Conservation (phyloP, 2,888 invertebrate species). For the Empis livida region DNA sequence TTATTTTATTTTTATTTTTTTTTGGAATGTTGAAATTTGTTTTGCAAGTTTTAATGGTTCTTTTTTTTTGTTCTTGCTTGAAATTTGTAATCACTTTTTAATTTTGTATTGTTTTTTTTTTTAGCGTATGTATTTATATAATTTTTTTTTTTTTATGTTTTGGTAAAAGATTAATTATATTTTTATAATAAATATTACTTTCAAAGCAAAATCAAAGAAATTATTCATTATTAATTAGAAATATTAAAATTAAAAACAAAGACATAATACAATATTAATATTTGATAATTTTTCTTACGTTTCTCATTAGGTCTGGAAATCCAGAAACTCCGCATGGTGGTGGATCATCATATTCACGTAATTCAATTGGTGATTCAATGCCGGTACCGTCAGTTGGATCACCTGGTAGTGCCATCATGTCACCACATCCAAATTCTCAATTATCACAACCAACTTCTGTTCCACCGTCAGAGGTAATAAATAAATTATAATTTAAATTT, state of each 20-base stretch:
- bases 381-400: constrained; percentile 44
- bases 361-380: constrained; percentile 35
- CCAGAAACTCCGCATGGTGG: constrained; percentile 46
- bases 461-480: constrained; percentile 39
- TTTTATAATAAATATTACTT: not conserved
- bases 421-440: constrained; percentile 44
- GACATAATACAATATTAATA: too few relatives aligned
- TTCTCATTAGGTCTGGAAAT: constrained; percentile 19
- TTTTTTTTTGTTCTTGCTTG: not conserved
- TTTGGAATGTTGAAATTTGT: not conserved
- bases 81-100: not conserved
- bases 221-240: not conserved
- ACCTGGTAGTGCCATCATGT: constrained; percentile 53
- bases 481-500: not conserved
- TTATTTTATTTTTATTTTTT: too few relatives aligned
- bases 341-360: constrained; percentile 52
- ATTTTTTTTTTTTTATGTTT: not conserved
- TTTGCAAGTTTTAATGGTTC: too few relatives aligned
- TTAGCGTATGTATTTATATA: not conserved
- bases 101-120: not conserved
- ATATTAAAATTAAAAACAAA: too few relatives aligned
- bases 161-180: not conserved
- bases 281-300: constrained; percentile 1
- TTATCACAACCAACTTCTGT: constrained; percentile 61
- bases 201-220: not conserved